phyloP scores from a whole-genome alignment of 2,113 vertebrate species.

The Sardina pilchardus region DNA sequence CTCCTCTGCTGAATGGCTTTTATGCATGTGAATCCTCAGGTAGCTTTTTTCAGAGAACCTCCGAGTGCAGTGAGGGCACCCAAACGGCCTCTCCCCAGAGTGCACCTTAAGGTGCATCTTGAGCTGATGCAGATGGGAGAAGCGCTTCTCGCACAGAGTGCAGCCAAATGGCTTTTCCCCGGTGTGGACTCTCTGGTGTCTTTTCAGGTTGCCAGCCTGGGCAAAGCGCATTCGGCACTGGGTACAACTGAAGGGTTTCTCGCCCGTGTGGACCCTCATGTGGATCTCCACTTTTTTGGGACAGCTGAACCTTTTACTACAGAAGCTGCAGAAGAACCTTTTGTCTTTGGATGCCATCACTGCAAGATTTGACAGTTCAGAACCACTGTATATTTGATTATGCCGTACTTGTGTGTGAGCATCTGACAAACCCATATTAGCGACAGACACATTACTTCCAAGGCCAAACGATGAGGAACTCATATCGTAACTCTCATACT shows the following conservation, averaged over 20 bases:
- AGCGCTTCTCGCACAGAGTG: slow-evolving; percentile 44
- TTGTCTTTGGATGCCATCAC: background rate
- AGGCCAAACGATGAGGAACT: background rate
- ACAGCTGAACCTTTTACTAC: background rate
- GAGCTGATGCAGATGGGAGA: slow-evolving; percentile 42
- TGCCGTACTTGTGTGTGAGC: background rate
- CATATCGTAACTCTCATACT: background rate
- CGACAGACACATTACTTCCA: background rate
- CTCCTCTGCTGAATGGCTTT: background rate
- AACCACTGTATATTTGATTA: background rate
- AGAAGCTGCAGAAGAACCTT: slow-evolving; percentile 1
- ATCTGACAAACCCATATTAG: background rate
- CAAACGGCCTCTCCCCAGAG: slow-evolving; percentile 39
- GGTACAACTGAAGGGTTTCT: slow-evolving; percentile 20
- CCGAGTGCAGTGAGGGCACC: slow-evolving; percentile 11
- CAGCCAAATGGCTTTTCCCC: slow-evolving; percentile 49
- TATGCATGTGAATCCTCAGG: background rate
- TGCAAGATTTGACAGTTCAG: background rate
- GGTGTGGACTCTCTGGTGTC: slow-evolving; percentile 34
- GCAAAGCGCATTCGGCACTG: slow-evolving; percentile 34
- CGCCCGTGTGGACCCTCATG: background rate
- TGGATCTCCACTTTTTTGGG: slow-evolving; percentile 11
- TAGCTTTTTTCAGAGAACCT: background rate
- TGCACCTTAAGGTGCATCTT: slow-evolving; percentile 44
- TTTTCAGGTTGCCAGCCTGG: slow-evolving; percentile 32